A percentile compares a stretch with the other conserved stretches of the same genome.
Evolutionary conservation across 2,888 invertebrate genomes (phyloP).

Genomic region (Callyntrura sp.): DNA sequence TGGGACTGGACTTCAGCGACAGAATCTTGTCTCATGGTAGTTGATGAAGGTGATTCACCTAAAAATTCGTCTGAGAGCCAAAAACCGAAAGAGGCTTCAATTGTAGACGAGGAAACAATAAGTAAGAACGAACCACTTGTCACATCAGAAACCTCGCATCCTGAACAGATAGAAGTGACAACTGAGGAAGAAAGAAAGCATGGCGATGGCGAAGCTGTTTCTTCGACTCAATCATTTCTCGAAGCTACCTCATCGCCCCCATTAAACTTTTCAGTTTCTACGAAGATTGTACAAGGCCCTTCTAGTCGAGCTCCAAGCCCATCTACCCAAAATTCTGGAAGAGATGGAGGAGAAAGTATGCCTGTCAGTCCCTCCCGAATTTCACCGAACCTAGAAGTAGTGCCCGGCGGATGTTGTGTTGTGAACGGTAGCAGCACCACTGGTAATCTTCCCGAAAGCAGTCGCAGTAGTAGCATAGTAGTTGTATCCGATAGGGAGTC

Average conservation of each 20-base stretch:
- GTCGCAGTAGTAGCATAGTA: slow-evolving; percentile 77
- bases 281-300: neutral
- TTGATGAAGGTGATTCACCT: neutral
- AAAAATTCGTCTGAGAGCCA: no score
- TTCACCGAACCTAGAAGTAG: slow-evolving; percentile 72
- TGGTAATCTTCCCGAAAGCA: slow-evolving; percentile 55
- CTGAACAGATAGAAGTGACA: neutral
- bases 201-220: neutral
- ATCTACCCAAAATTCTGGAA: slow-evolving; percentile 7
- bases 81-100: no score
- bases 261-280: neutral
- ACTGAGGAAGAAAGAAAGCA: neutral
- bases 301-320: slow-evolving; percentile 66
- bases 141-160: slow-evolving; percentile 5
- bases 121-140: neutral
- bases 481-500: slow-evolving; percentile 73
- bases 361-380: slow-evolving; percentile 66
- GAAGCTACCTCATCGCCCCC: neutral
- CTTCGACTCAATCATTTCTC: neutral
- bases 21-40: slow-evolving; percentile 29
- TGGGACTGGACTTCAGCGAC: slow-evolving; percentile 71
- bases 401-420: slow-evolving; percentile 62
- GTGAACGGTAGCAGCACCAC: slow-evolving; percentile 24
- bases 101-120: neutral
- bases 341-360: slow-evolving; percentile 56